A percentile compares a stretch with the other conserved stretches of the same genome.
These are phyloP conservation scores for Drosophila affinis DNA, from an alignment of 2,888 invertebrate species.

Conservation along the genomic window DNA sequence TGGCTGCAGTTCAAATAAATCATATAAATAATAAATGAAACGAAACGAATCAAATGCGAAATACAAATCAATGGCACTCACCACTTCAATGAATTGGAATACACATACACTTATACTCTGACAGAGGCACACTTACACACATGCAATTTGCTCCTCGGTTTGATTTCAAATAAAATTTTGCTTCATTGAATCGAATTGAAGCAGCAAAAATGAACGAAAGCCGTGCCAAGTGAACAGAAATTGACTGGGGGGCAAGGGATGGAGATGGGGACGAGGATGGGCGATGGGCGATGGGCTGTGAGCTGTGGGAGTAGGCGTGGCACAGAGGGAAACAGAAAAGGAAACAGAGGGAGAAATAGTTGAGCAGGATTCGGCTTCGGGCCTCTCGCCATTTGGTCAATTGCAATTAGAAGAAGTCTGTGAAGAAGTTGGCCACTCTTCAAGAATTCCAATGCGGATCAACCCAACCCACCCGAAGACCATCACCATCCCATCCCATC, in stretches of 20 bases:
- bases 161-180: constrained; percentile 78
- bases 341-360: constrained; percentile 7
- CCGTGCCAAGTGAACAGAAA: constrained; percentile 2
- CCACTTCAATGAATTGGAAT: constrained; percentile 76
- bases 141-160: constrained; percentile 73
- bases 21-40: constrained; percentile 79
- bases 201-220: constrained; percentile 64
- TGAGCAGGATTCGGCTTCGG: constrained; percentile 37
- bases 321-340: not conserved
- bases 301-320: constrained; percentile 4
- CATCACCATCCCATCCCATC: not conserved
- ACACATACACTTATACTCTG: constrained; percentile 30
- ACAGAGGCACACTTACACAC: constrained; percentile 16
- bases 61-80: constrained; percentile 78
- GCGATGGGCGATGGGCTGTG: not conserved
- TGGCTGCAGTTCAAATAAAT: constrained; percentile 70
- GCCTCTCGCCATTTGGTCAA: constrained; percentile 64
- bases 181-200: constrained; percentile 77
- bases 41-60: constrained; percentile 77
- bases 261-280: not conserved
- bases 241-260: not conserved
- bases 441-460: constrained; percentile 43
- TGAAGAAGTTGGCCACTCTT: constrained; percentile 43
- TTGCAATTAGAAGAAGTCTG: constrained; percentile 75
- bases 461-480: not conserved